Percentiles rank a stretch among this genome's conserved stretches.
These are phyloP conservation scores for Pantherophis vulpinus DNA, from an alignment of 2,797 vertebrate genomes.

Conservation along the genomic window DNA sequence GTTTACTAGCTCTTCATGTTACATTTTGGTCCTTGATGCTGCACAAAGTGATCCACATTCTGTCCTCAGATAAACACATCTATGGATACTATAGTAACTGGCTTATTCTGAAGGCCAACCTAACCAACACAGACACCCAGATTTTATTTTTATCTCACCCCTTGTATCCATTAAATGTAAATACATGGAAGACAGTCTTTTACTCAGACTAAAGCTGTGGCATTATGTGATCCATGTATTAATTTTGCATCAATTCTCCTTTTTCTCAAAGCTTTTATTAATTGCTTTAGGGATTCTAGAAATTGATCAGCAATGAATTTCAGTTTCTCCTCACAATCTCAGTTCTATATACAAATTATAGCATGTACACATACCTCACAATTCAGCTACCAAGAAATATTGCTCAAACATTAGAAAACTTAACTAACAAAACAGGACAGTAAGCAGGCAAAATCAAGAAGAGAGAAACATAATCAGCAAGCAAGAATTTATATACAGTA, in stretches of 20 bases:
- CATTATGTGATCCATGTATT: not conserved
- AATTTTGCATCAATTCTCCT: not conserved
- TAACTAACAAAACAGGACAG: not conserved
- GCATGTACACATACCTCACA: not conserved
- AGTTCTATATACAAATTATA: not conserved
- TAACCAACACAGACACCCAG: not conserved
- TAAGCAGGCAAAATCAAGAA: not conserved
- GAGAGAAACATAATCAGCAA: not conserved
- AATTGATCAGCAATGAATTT: not conserved
- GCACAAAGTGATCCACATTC: not conserved
- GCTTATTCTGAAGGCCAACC: not conserved
- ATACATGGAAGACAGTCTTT: not conserved
- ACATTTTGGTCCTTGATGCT: not conserved
- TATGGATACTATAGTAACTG: not conserved
- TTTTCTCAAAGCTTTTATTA: not conserved
- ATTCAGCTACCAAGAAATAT: not conserved
- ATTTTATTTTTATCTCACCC: not conserved
- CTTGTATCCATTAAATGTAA: not conserved
- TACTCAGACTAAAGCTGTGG: not conserved
- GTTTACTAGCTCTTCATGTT: not conserved
- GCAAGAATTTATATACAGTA: not conserved
- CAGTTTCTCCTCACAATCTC: not conserved
- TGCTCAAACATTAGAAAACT: not conserved
- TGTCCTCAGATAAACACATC: not conserved
- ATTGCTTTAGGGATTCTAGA: not conserved